A percentile compares a stretch with the other conserved stretches of the same genome.
phyloP scores from a whole-genome alignment of 2,797 vertebrate species.

The Tapirus indicus region DNA sequence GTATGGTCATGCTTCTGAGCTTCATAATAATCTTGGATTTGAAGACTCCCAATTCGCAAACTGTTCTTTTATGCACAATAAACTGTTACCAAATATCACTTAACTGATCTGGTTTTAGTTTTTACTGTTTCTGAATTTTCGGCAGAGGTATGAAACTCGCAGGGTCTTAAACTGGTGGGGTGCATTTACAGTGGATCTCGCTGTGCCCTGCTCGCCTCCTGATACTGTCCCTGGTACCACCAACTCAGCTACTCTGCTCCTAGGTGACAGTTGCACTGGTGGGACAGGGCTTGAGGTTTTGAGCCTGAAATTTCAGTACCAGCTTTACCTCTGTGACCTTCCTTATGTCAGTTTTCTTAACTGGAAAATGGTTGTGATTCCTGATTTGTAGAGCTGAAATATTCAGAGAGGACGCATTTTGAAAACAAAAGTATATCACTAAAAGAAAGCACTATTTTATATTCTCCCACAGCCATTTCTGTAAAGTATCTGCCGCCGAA shows the following conservation, averaged over 20 bases:
- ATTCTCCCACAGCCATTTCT: not conserved
- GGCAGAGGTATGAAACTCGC: not conserved
- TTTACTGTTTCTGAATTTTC: not conserved
- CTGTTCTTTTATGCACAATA: not conserved
- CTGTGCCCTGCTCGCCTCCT: not conserved
- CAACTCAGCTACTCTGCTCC: too few species aligned
- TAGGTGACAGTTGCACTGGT: not conserved
- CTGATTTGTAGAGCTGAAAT: not conserved
- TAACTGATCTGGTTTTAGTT: not conserved
- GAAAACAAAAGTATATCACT: constrained; percentile 13
- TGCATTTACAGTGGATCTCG: not conserved
- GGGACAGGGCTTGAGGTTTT: not conserved
- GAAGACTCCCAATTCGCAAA: not conserved
- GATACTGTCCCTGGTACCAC: not conserved
- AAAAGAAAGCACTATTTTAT: not conserved
- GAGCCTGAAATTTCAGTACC: not conserved
- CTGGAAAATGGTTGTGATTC: not conserved
- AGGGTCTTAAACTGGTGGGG: not conserved
- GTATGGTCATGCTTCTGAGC: not conserved
- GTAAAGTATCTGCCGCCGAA: not conserved
- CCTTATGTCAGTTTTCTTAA: not conserved
- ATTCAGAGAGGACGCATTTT: not conserved
- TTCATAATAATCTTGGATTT: not conserved
- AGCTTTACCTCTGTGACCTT: not conserved
- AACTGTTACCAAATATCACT: not conserved